These are phyloP conservation scores for Silurus glanis DNA, from an alignment of 2,113 vertebrate genomes.

Conservation along the genomic window DNA sequence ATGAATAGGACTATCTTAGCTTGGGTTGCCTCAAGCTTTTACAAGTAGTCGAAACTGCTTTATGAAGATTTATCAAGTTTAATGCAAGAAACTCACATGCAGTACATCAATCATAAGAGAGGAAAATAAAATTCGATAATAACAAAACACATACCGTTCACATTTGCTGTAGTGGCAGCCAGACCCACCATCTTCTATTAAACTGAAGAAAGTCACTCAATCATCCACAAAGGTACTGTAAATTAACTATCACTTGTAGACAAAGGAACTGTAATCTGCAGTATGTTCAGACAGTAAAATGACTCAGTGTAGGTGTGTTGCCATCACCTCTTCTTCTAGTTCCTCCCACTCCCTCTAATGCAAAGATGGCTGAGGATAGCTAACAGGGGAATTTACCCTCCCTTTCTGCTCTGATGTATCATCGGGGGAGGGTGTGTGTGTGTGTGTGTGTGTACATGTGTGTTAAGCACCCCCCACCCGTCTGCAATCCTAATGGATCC, in stretches of 20 bases:
- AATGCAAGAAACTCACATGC: not conserved
- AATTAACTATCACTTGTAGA: conserved; percentile 10
- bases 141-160: conserved; percentile 53
- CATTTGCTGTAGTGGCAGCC: conserved; percentile 44
- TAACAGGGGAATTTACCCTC: conserved; percentile 51
- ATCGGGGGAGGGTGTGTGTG: conserved; percentile 41
- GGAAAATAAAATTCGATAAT: not conserved
- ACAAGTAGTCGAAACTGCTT: not conserved
- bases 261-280: not conserved
- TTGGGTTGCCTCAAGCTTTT: not conserved
- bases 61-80: not conserved
- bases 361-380: conserved; percentile 14
- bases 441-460: conserved; percentile 41
- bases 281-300: conserved; percentile 20
- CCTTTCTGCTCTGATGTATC: conserved; percentile 38
- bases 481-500: conserved; percentile 66
- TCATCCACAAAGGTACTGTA: conserved; percentile 4
- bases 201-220: conserved; percentile 31
- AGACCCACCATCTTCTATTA: conserved; percentile 53
- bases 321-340: conserved; percentile 24
- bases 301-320: conserved; percentile 39
- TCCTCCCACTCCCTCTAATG: conserved; percentile 10
- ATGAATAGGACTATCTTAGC: not conserved
- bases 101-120: not conserved
- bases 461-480: conserved; percentile 51